A percentile compares a stretch with the other conserved stretches of the same genome.
phyloP scores from a whole-genome alignment of 2,797 vertebrate genomes.

The Clarias fuscus region DNA sequence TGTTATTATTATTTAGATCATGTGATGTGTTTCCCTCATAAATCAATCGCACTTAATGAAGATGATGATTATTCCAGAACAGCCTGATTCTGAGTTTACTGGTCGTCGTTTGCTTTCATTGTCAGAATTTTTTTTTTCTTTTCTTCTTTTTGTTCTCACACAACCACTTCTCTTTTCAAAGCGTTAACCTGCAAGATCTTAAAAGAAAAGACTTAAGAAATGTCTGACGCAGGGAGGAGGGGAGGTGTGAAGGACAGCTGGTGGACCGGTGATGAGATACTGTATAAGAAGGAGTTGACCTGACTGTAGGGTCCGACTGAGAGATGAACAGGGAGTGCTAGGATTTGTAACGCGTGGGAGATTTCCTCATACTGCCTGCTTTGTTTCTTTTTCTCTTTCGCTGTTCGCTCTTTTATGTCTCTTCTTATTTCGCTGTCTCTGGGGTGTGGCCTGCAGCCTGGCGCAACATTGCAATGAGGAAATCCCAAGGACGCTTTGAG shows the following conservation, averaged over 20 bases:
- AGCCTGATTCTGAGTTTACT: background rate
- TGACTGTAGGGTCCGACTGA: background rate
- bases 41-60: background rate
- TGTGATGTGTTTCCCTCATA: too few relatives aligned
- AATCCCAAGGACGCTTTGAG: background rate
- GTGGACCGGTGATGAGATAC: background rate
- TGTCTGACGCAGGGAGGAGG: background rate
- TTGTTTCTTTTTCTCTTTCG: constrained; percentile 3
- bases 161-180: background rate
- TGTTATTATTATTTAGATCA: background rate
- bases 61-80: background rate
- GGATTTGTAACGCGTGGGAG: constrained; percentile 72
- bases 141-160: too few relatives aligned
- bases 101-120: background rate
- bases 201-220: background rate
- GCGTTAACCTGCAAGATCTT: background rate
- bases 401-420: background rate
- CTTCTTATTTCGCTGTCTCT: background rate
- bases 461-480: background rate
- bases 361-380: constrained; percentile 54
- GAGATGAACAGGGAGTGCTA: constrained; percentile 22
- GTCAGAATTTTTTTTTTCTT: too few relatives aligned
- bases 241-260: background rate
- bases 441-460: background rate
- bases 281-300: background rate